Evolutionary conservation across 2,888 invertebrate species (phyloP), one percentile per base, ranked within the genome.

Genomic region (Thera obeliscata): DNA sequence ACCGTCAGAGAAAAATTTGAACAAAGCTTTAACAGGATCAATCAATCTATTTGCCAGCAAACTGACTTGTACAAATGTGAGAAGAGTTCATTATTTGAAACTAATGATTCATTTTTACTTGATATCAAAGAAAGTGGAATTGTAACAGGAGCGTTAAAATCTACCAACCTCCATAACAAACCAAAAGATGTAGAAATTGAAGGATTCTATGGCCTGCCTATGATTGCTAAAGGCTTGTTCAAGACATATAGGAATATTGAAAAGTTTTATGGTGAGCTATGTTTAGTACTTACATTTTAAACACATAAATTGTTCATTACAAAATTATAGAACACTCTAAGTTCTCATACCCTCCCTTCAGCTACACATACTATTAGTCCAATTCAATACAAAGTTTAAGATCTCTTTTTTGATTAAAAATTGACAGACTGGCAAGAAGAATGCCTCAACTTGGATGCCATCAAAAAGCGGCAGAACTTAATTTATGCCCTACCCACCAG

Each of bases 401-500:
- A 5, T 41, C 5, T 41, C 6, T 41, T 7, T 4, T 41, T 41
- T 41, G 0, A 9, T 22, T 22, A 2, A 33, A 52, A 22, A 49
- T 54, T 66, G 70, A 4, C 81, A 98, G 98, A 97, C 75, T 99
- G 99, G 99, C 99, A 99, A 92, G 95, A 97, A 76, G 98, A 98
- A 89, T 99, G 99, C 84, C 91, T 99, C 3, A 95, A 95, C 69
- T 91, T 98, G 49, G 94, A 95, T n/a, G 96, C 97, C 2, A 94
- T 98, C 36, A 90, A 94, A 67, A 87, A 95, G 9, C 95, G 96
- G 52, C 94, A 94, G 73, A 99, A 99, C 91, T 94, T 99, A 55
- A 96, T 99, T 69, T 98, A 99, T 83, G 97, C 98, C 0, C 87
- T 99, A 54, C 99, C 99, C 0, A 99, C 99, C 0, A 98, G 99